A percentile compares a stretch with the other conserved stretches of the same genome.
Conservation (phyloP, 2,113 vertebrate genomes). For the Mola mola region DNA sequence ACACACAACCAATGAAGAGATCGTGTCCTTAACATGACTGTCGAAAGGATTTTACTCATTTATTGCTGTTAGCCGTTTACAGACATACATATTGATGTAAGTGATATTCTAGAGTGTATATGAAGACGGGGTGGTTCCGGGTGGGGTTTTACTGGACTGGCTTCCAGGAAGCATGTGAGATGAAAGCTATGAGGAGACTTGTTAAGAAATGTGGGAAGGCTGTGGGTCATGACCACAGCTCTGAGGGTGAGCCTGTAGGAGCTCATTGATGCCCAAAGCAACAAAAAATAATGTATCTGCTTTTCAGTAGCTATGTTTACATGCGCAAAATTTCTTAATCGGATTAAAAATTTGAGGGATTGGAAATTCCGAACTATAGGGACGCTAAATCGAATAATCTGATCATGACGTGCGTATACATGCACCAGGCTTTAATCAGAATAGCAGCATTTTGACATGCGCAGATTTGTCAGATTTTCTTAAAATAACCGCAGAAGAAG, state of each 20-base stretch:
- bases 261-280: slow-evolving; percentile 54
- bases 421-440: too few species aligned
- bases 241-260: slow-evolving; percentile 39
- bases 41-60: slow-evolving; percentile 22
- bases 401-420: too few species aligned
- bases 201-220: slow-evolving; percentile 42
- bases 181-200: slow-evolving; percentile 29
- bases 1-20: slow-evolving; percentile 22
- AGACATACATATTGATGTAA: neutral
- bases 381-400: too few species aligned
- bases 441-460: too few species aligned
- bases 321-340: too few species aligned
- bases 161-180: slow-evolving; percentile 47
- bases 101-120: slow-evolving; percentile 21
- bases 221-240: slow-evolving; percentile 50
- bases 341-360: too few species aligned
- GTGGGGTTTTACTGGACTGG: slow-evolving; percentile 29
- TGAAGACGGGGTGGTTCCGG: slow-evolving; percentile 13
- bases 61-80: neutral
- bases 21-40: neutral
- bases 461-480: too few species aligned
- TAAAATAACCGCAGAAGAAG: too few species aligned
- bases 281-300: too few species aligned
- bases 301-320: too few species aligned
- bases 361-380: too few species aligned